Evolutionary conservation across 1,140 invertebrate genomes (phyloP), one percentile per base, ranked within the genome.

Genomic region (Dinothrombium tinctorium): DNA sequence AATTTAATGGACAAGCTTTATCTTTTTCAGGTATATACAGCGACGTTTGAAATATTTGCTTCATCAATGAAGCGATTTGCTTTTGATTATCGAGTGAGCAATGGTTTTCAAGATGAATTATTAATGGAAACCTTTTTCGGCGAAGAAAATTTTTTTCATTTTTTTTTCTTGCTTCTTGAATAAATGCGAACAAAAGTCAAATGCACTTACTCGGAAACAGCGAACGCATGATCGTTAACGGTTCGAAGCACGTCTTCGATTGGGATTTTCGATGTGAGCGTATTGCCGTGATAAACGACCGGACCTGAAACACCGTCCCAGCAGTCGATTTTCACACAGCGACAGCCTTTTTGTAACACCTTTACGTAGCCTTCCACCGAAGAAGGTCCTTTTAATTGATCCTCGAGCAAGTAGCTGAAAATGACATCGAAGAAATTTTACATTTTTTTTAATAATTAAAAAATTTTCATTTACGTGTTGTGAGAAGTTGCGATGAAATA

Each of bases 141-240:
- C 14, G 19, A 36, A 38, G 28, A 36, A 31, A 25, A 32, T 22
- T 41, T 28, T 11, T 7, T 9, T 32, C 3, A n/a, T 33, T 29
- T 43, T 15, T 12, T 33, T 12, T 33, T n/a, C 17, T 15, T 8
- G 15, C 28, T 29, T 11, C 11, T 29, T 29, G 4, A 29, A n/a
- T 15, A 29, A 29, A 15, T 15, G 4, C 28, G 19, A 36, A 19
- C 15, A 28, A 37, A 28, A 9, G 6, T 19, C 12, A 43, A 26
- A 28, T 15, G 23, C 38, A 56, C 56, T 56, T 50, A 60, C 59
- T 51, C 46, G 20, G 58, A 59, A 37, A 56, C 55, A 42, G 61
- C 58, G 56, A 70, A 72, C 29, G 69, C 67, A 51, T 66, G 61
- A 29, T 65, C 61, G 39, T 57, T 56, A 42, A 72, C 68, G 14